Base-by-base conservation (phyloP, 2,797 vertebrate species). In the Lophius americanus region DNA sequence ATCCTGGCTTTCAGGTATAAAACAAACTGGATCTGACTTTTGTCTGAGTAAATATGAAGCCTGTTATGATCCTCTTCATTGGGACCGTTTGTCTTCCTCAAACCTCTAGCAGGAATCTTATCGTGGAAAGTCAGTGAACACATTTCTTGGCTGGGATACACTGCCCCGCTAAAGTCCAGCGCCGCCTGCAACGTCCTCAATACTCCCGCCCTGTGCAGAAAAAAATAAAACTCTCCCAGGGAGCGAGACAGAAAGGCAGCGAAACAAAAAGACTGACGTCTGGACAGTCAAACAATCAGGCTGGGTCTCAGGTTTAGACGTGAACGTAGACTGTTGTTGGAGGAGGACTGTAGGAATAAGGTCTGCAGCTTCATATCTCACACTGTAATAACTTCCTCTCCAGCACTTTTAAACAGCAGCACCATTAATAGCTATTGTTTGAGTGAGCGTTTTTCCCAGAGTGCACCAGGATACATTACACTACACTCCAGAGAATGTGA, bases 111-210 rank as follows among this genome's bases (percentile, higher is more conserved):
- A 82, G 67, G 82, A 86, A 81, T 67, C 82, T 89, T 91, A 91
- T 91, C 83, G 2, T 66, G 60, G 68, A 35, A 14, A 71, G 67
- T 85, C 36, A 4, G 70, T 91, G 84, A 91, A 91, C 86, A 89
- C 75, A 86, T 77, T 85, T 82, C 68, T 85, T 92, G 89, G 88
- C 87, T 81, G 69, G 53, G 12, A 62, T 58, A 46, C 10, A 14
- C 54, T 57, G 63, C 52, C 62, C 69, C 14, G 52, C 69, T 83
- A 62, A 81, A 78, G 59, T 70, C 55, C 43, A 68, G 50, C 43
- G 6, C 78, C 36, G 52, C 79, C 58, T 79, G 49, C 23, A 2
- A 32, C 72, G 76, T 72, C 80, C 72, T 76, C 83, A 65, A 74
- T 50, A 41, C 55, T 61, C 68, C 61, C 60, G 43, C 47, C 37